phyloP scores from a whole-genome alignment of 2,113 vertebrate genomes.

The Pundamilia nyererei region DNA sequence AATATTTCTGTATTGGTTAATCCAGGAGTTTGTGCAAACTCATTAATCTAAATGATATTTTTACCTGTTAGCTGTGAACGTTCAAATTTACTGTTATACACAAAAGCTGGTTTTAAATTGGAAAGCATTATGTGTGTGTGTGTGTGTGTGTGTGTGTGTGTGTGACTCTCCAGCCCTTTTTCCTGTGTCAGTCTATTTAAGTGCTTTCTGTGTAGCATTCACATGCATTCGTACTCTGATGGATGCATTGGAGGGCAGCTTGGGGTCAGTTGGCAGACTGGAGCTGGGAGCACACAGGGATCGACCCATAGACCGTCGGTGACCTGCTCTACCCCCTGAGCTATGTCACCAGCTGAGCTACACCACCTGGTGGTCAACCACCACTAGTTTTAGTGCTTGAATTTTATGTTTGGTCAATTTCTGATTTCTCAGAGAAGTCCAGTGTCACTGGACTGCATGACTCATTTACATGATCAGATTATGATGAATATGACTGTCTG shows the following conservation, averaged over 20 bases:
- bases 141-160: no score
- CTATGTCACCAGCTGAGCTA: not conserved
- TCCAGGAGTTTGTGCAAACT: not conserved
- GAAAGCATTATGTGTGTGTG: not conserved
- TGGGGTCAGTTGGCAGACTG: not conserved
- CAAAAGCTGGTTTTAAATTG: not conserved
- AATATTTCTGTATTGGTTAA: not conserved
- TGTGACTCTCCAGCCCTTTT: not conserved
- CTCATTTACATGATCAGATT: not conserved
- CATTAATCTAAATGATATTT: not conserved
- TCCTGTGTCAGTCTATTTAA: not conserved
- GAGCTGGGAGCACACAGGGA: not conserved
- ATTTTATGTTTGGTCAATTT: not conserved
- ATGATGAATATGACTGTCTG: not conserved
- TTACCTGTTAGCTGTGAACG: not conserved
- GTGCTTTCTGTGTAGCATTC: not conserved
- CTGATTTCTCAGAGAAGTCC: not conserved
- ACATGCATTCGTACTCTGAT: not conserved
- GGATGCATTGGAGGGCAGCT: not conserved
- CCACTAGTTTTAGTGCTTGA: not conserved
- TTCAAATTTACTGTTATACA: not conserved
- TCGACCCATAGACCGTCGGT: accelerated
- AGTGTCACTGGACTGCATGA: not conserved
- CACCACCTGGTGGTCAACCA: not conserved
- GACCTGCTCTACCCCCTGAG: not conserved